Conservation (phyloP, 2,888 invertebrate species). For the Graphium colonna region DNA sequence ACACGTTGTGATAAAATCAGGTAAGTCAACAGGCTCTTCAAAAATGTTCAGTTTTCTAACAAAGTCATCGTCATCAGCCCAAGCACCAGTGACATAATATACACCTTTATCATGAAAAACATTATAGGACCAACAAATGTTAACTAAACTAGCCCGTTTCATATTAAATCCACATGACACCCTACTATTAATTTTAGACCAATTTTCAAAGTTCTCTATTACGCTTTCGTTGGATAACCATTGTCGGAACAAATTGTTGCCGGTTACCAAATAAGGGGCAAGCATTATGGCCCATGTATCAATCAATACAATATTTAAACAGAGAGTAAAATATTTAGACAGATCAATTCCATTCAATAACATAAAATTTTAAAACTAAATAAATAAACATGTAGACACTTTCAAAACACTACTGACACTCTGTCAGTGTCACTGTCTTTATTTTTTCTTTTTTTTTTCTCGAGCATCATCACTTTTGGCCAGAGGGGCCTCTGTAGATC, state of each 20-base stretch:
- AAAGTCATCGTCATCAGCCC: conserved; percentile 44
- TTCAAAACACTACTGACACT: too few relatives aligned
- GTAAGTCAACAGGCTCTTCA: conserved; percentile 31
- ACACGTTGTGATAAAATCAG: conserved; percentile 44
- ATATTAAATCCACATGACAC: conserved; percentile 29
- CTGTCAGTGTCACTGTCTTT: too few relatives aligned
- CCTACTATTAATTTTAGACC: conserved; percentile 26
- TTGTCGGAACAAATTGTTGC: conserved; percentile 67
- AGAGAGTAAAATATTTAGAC: too few relatives aligned
- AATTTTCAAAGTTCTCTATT: conserved; percentile 41
- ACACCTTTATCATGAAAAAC: conserved; percentile 43
- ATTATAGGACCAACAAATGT: conserved; percentile 66
- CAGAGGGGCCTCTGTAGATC: too few relatives aligned
- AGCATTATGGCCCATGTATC: too few relatives aligned
- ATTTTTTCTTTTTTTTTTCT: too few relatives aligned
- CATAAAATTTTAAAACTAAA: too few relatives aligned
- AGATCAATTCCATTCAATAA: too few relatives aligned
- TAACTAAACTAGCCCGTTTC: conserved; percentile 36
- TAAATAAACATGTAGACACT: too few relatives aligned
- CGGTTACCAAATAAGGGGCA: conserved; percentile 44
- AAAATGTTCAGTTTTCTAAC: conserved; percentile 44
- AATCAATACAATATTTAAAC: too few relatives aligned
- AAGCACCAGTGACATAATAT: conserved; percentile 55
- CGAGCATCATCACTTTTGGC: too few relatives aligned
- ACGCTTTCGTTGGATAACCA: conserved; percentile 47